These are phyloP conservation scores for Cancer borealis DNA, from an alignment of 2,888 invertebrate species.

Conservation along the genomic window DNA sequence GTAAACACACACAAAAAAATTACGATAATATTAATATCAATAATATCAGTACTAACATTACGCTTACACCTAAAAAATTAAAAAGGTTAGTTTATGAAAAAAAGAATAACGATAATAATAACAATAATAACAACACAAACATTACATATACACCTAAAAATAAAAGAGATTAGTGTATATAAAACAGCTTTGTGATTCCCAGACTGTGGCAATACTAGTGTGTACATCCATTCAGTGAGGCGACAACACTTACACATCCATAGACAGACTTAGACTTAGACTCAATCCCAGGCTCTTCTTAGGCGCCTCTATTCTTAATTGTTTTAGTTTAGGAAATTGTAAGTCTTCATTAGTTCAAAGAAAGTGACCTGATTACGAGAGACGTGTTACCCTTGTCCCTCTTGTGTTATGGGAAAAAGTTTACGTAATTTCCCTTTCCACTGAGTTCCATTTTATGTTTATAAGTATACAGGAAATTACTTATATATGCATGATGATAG, in stretches of 20 bases:
- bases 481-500: background rate
- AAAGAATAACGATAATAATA: too few relatives aligned
- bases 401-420: background rate
- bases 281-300: background rate
- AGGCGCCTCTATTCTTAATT: background rate
- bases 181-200: background rate
- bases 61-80: too few relatives aligned
- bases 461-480: background rate
- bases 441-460: background rate
- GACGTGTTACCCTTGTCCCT: background rate
- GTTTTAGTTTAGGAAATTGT: background rate
- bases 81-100: too few relatives aligned
- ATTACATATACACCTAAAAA: too few relatives aligned
- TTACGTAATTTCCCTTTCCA: background rate
- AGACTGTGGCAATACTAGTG: background rate
- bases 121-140: too few relatives aligned
- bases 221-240: background rate
- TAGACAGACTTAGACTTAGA: too few relatives aligned
- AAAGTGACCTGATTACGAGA: background rate
- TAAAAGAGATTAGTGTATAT: too few relatives aligned
- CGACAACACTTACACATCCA: too few relatives aligned
- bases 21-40: too few relatives aligned
- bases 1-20: too few relatives aligned
- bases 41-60: too few relatives aligned
- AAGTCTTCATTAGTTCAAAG: background rate